Evolutionary conservation across 2,113 vertebrate species (phyloP).

Genomic region (Muntiacus reevesi): DNA sequence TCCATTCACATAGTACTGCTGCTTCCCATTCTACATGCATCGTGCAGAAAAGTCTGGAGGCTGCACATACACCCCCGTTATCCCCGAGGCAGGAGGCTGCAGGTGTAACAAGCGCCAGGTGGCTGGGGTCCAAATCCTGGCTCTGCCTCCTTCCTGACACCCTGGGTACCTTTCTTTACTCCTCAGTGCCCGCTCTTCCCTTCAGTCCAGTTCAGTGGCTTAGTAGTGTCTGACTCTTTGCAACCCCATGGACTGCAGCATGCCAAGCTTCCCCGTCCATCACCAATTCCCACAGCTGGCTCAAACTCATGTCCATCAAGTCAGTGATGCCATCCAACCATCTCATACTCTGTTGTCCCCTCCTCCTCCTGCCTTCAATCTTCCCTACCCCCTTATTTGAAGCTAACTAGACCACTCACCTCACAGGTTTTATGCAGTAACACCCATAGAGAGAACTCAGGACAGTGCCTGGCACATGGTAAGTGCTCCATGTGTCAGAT

Average conservation of each 20-base stretch:
- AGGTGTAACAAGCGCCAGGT: accelerated
- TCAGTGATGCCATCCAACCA: neutral
- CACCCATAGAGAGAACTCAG: neutral
- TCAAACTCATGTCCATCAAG: neutral
- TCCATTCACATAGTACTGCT: neutral
- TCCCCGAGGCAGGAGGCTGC: neutral
- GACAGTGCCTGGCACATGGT: neutral
- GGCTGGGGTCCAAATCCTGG: neutral
- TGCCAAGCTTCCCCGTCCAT: neutral
- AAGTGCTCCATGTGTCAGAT: neutral
- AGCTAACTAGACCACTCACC: too few relatives aligned
- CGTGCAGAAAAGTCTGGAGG: accelerated
- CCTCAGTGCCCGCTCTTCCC: neutral
- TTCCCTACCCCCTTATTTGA: neutral
- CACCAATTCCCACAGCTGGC: neutral
- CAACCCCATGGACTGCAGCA: neutral
- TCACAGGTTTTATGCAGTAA: neutral
- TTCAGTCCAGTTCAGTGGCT: neutral
- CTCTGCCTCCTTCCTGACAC: neutral
- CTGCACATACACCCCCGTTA: accelerated
- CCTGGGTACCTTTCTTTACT: neutral
- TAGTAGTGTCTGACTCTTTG: neutral
- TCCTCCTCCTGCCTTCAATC: neutral
- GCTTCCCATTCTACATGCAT: accelerated
- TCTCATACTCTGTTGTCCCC: neutral